Base-by-base conservation (phyloP, 2,888 invertebrate species). In the Hetaerina titia region DNA sequence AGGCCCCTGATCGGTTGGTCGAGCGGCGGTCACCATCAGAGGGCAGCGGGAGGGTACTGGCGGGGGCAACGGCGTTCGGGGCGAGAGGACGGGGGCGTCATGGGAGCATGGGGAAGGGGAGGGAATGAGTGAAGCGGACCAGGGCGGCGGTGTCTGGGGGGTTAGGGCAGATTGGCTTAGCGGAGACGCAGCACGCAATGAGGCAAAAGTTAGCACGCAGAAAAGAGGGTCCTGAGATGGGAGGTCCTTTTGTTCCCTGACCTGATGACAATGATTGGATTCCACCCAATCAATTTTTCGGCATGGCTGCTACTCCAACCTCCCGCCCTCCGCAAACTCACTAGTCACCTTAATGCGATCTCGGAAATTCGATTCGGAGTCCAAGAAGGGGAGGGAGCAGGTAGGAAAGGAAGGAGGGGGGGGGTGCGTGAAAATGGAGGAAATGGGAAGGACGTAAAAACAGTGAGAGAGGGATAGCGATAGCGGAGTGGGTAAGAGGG, bases 201-300 rank as follows among this genome's bases (percentile, higher is more conserved):
- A 81, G 81, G 81, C 81, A 81, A 31, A 81, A 81, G 81, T 81
- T 81, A 81, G 31, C 81, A 7, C 81, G 15, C n/a, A 7, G 69
- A 69, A 8, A n/a, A n/a, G 11, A 11, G 69, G n/a, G 11, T 11
- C n/a, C 15, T 69, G 69, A 22, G 69, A 1, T 11, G 81, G 31
- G 81, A 31, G 15, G 81, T 81, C 31, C 81, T 81, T 81, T 81
- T 81, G 81, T 81, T 81, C 81, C 69, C 31, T 31, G 81, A 81
- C 81, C 31, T 15, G 81, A 31, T 81, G 81, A 81, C 81, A 81
- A 81, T 81, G 81, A 81, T 81, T 81, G 81, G 31, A 81, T 81
- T 31, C 13, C 13, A 81, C 81, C 11, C 81, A 81, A 81, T 81
- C 81, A 81, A 81, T 81, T 81, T 81, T 81, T 81, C 81, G 81